phyloP scores from a whole-genome alignment of 2,113 vertebrate species.

The Rhea pennata region DNA sequence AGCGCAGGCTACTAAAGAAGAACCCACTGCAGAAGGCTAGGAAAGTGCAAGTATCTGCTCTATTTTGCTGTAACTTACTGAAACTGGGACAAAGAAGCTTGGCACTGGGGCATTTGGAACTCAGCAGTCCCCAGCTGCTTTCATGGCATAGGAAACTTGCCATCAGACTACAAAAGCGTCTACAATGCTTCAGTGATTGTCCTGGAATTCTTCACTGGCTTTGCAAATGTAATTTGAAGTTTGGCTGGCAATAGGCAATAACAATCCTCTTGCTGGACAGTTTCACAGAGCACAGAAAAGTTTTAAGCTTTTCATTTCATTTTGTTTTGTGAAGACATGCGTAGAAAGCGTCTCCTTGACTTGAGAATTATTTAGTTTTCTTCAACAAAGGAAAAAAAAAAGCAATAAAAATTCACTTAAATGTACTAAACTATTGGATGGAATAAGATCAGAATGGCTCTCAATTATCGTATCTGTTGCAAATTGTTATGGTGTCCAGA shows the following conservation, averaged over 20 bases:
- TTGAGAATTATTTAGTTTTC: background rate
- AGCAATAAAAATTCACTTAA: background rate
- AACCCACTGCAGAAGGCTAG: background rate
- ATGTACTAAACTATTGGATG: background rate
- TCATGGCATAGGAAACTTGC: conserved; percentile 44
- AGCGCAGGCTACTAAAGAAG: background rate
- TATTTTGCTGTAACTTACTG: conserved; percentile 22
- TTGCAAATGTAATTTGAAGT: conserved; percentile 28
- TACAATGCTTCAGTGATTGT: conserved; percentile 20
- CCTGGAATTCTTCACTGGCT: conserved; percentile 23
- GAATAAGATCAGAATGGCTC: background rate
- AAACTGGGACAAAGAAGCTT: conserved; percentile 57
- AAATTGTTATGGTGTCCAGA: background rate
- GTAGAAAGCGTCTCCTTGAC: background rate
- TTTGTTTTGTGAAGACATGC: background rate
- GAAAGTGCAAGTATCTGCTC: background rate
- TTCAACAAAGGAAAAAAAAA: background rate
- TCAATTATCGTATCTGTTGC: background rate
- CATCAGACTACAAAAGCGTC: background rate
- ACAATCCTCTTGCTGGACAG: background rate
- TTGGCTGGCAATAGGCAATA: background rate
- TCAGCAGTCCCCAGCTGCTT: conserved; percentile 23
- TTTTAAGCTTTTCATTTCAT: background rate
- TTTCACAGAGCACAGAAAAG: background rate
- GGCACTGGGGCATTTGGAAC: conserved; percentile 33